Conservation (phyloP, 2,113 vertebrate species). For the Chloropsis cyanopogon region DNA sequence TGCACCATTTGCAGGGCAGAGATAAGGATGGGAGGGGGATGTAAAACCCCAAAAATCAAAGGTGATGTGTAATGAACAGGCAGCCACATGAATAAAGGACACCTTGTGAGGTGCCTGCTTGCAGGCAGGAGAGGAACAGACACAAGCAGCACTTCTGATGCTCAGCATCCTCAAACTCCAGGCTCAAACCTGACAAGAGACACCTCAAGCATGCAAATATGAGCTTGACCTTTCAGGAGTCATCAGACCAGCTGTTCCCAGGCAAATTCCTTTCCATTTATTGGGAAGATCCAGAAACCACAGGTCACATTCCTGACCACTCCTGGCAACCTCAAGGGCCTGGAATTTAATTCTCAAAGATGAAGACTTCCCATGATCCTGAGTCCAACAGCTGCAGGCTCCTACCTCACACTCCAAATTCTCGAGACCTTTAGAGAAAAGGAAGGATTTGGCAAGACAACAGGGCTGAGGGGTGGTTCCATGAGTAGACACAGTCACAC, state of each 20-base stretch:
- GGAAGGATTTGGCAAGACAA: not conserved
- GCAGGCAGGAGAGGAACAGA: not conserved
- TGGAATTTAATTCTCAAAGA: not conserved
- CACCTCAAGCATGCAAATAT: not conserved
- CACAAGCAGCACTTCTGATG: not conserved
- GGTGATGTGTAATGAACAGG: not conserved
- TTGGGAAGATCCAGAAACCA: conserved; percentile 36
- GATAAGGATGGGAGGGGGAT: not conserved
- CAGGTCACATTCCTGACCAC: conserved; percentile 34
- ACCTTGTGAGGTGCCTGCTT: not conserved
- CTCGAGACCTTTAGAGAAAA: not conserved
- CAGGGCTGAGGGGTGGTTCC: not conserved
- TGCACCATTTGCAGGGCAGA: not conserved
- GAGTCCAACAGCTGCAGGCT: not conserved
- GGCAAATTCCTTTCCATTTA: conserved; percentile 26
- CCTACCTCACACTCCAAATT: not conserved
- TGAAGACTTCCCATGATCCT: not conserved
- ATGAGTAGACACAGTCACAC: not conserved
- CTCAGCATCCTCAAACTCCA: not conserved
- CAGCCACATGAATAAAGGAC: not conserved
- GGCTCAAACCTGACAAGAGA: not conserved
- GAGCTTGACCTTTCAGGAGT: conserved; percentile 8
- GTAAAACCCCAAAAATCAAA: not conserved
- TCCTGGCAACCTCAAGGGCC: not conserved
- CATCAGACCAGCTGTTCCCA: not conserved